phyloP scores from a whole-genome alignment of 2,113 vertebrate species.

The Nibea coibor region DNA sequence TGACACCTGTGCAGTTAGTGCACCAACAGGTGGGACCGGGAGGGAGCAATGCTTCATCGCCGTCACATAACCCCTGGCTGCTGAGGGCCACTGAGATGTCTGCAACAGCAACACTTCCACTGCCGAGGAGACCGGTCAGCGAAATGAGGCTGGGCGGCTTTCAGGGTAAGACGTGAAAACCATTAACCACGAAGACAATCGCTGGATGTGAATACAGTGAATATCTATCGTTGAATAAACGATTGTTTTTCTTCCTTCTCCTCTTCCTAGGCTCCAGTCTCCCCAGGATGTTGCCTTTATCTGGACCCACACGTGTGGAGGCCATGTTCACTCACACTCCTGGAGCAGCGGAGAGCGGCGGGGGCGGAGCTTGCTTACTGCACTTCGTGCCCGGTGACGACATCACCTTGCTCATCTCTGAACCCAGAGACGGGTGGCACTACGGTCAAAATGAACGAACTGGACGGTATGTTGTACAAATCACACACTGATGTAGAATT shows the following conservation, averaged over 20 bases:
- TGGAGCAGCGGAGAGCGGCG: constrained; percentile 52
- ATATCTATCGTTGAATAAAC: neutral
- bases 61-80: constrained; percentile 70
- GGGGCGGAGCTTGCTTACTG: constrained; percentile 82
- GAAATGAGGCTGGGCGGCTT: constrained; percentile 83
- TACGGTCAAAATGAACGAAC: constrained; percentile 89
- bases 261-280: constrained; percentile 81
- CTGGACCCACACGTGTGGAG: constrained; percentile 72
- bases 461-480: constrained; percentile 75
- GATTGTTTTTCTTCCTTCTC: neutral
- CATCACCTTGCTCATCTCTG: constrained; percentile 86
- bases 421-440: constrained; percentile 89
- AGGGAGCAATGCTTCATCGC: constrained; percentile 61
- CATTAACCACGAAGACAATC: too few relatives aligned
- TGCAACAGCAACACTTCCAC: constrained; percentile 84
- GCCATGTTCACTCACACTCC: constrained; percentile 83
- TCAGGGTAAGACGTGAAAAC: constrained; percentile 70
- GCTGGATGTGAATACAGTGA: neutral
- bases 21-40: constrained; percentile 73
- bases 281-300: constrained; percentile 82
- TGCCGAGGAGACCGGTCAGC: constrained; percentile 83
- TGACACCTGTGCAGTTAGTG: constrained; percentile 82
- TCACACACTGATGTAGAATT: neutral
- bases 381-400: constrained; percentile 85
- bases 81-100: constrained; percentile 79